Evolutionary conservation across 2,797 vertebrate species (phyloP).

Genomic region (Cheirogaleus major): DNA sequence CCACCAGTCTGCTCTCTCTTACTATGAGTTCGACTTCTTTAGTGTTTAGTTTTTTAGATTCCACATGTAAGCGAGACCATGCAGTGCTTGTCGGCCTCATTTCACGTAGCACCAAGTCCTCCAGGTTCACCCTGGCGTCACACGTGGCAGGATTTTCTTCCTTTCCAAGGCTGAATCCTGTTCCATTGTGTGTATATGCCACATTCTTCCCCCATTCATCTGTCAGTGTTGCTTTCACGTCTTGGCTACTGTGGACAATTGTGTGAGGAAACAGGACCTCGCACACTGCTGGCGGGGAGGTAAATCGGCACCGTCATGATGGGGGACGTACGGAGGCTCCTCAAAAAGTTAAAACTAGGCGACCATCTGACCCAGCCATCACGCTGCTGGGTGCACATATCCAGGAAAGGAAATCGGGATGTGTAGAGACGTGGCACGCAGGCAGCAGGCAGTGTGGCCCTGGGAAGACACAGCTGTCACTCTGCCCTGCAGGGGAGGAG

Average conservation of each 20-base stretch:
- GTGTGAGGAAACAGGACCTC: background rate
- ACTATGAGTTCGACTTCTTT: background rate
- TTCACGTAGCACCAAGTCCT: background rate
- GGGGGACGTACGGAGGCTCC: background rate
- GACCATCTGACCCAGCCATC: background rate
- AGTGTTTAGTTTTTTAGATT: background rate
- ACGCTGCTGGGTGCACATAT: background rate
- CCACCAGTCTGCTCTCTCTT: background rate
- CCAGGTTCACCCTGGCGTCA: background rate
- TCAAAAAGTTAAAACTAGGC: background rate
- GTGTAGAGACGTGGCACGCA: background rate
- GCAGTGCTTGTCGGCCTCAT: background rate
- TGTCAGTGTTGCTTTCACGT: background rate
- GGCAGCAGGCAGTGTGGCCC: background rate
- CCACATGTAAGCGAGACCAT: background rate
- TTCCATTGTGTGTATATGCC: background rate
- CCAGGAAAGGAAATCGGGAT: background rate
- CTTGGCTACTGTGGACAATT: background rate
- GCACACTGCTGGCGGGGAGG: background rate
- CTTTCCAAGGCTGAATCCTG: background rate
- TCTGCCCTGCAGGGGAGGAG: background rate
- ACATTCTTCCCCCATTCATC: background rate
- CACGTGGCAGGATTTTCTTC: background rate
- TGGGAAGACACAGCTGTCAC: background rate
- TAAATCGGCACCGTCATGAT: background rate